Percentiles rank a stretch among this genome's conserved stretches.
Conservation (phyloP, 2,888 invertebrate species). For the Lithophane leautieri region DNA sequence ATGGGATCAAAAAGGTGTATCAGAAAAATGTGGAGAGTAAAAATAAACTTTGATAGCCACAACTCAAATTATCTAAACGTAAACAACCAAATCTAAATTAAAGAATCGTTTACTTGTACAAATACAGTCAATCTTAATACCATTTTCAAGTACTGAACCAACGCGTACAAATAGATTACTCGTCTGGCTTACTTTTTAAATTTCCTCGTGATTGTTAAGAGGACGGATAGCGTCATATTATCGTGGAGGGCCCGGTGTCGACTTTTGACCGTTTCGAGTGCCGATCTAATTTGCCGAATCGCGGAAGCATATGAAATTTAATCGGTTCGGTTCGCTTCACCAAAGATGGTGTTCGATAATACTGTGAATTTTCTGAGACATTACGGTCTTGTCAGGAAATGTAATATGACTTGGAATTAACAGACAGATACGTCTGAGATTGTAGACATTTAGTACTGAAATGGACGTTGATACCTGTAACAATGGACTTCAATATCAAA, state of each 20-base stretch:
- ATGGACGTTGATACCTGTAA: constrained; percentile 4
- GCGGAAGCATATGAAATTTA: constrained; percentile 88
- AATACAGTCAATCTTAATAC: constrained; percentile 55
- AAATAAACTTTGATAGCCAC: constrained; percentile 17
- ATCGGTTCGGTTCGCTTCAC: constrained; percentile 80
- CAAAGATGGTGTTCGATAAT: constrained; percentile 61
- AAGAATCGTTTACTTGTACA: constrained; percentile 53
- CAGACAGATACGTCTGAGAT: not conserved
- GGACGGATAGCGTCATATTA: constrained; percentile 78
- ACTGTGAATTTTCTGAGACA: constrained; percentile 65
- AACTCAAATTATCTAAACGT: constrained; percentile 31
- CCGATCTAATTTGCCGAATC: constrained; percentile 89
- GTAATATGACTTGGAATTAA: constrained; percentile 14
- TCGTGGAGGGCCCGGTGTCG: constrained; percentile 84
- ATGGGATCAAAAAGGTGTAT: constrained; percentile 7
- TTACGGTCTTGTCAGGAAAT: constrained; percentile 43
- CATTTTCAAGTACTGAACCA: constrained; percentile 74
- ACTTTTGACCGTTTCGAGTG: constrained; percentile 89
- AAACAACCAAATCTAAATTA: constrained; percentile 54
- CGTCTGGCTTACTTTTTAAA: constrained; percentile 79
- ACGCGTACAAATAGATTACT: constrained; percentile 43
- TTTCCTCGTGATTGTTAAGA: constrained; percentile 78
- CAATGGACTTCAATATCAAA: constrained; percentile 14
- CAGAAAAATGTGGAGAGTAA: constrained; percentile 10
- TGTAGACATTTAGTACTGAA: not conserved